Percentiles rank a stretch among this genome's conserved stretches.
Evolutionary conservation across 2,113 vertebrate genomes (phyloP).

Genomic region (Andinoacara biseriatus): DNA sequence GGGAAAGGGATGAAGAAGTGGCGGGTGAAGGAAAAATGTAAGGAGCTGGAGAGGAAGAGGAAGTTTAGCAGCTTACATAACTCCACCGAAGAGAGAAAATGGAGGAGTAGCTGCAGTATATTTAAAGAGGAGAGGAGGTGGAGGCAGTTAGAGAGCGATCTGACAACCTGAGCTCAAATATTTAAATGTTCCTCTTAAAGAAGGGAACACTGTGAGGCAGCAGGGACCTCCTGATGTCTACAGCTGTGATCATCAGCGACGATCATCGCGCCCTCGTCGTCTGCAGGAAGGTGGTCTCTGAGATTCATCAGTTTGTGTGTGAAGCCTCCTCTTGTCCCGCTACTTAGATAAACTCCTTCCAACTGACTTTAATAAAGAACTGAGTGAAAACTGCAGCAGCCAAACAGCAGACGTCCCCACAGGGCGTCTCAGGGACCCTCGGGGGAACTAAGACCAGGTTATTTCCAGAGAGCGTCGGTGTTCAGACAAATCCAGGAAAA

Average conservation of each 20-base stretch:
- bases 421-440: too few relatives aligned
- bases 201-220: neutral
- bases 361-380: neutral
- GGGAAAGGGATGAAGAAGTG: neutral
- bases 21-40: neutral
- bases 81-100: neutral
- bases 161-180: neutral
- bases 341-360: neutral
- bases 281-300: too few relatives aligned
- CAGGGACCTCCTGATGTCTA: neutral
- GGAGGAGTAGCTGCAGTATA: neutral
- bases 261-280: neutral
- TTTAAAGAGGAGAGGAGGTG: neutral
- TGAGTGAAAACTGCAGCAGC: too few relatives aligned
- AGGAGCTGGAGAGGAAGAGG: neutral
- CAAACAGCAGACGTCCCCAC: too few relatives aligned
- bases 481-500: too few relatives aligned
- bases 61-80: neutral
- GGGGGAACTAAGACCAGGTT: too few relatives aligned
- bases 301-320: too few relatives aligned
- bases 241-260: too few relatives aligned
- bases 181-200: neutral
- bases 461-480: too few relatives aligned
- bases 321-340: too few relatives aligned
- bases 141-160: neutral